Evolutionary conservation across 2,888 invertebrate genomes (phyloP), one percentile per base, ranked within the genome.

Genomic region (Drosophila siamana): DNA sequence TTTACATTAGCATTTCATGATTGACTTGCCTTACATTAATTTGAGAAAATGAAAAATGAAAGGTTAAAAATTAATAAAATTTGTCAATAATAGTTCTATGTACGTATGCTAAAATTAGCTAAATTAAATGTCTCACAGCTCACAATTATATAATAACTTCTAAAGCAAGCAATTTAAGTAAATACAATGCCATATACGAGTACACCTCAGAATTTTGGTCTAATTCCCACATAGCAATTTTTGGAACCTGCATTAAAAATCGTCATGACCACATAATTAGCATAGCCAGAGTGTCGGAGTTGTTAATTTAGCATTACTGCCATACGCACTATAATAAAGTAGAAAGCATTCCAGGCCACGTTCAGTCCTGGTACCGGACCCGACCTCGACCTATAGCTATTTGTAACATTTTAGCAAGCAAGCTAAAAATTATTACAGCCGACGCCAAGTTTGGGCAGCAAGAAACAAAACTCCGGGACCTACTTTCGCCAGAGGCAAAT

Each of bases 341-440:
- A 15, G n/a, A 59, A 22, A 57, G 40, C 28, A 41, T 33, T 30
- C 5, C 24, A 9, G 13, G 15, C 33, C 8, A 59, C 11, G 41
- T 28, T 41, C 19, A 36, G 33, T 51, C 16, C 28, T 19, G 30
- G 28, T 16, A n/a, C 22, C 33, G 40, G 26, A 13, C 28, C 52
- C 54, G 75, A 52, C 75, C 70, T 75, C 74, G 71, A 74, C 74
- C 76, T 59, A 63, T 59, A 78, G 68, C 66, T 75, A 70, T 81
- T 85, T 85, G 82, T 85, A 73, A 78, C 75, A 70, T 79, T 82
- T 85, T 70, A 67, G 48, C 62, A 19, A 46, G 41, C 47, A 65
- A 64, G 69, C 33, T 44, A 19, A 79, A 76, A 81, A 70, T 72
- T 62, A 81, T 85, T 81, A 68, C 62, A 72, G 41, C 59, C 41